phyloP scores from a whole-genome alignment of 1,140 invertebrate species.

The Agrilus planipennis region DNA sequence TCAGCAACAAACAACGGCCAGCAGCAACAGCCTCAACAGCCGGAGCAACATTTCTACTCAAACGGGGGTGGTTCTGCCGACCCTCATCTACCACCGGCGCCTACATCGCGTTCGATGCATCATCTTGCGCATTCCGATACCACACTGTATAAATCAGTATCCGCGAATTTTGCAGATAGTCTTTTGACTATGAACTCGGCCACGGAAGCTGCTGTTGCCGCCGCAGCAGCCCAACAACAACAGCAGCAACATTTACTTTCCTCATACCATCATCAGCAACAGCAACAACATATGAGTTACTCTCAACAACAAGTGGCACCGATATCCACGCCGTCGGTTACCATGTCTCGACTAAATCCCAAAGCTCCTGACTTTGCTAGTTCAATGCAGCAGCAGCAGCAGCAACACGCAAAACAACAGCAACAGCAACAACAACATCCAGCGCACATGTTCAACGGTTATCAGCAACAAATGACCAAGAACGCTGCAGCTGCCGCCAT shows the following conservation, averaged over 20 bases:
- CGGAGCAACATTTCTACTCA: constrained; percentile 18
- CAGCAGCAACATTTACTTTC: constrained; percentile 15
- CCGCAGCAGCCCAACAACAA: too few relatives aligned
- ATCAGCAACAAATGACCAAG: constrained; percentile 5
- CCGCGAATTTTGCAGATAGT: constrained; percentile 24
- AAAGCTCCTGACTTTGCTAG: constrained; percentile 76
- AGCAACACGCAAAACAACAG: constrained; percentile 16
- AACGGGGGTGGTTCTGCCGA: constrained; percentile 31
- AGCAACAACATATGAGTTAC: constrained; percentile 34
- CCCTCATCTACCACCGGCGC: constrained; percentile 12
- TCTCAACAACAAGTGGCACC: constrained; percentile 26
- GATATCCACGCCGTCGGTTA: constrained; percentile 27
- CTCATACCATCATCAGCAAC: constrained; percentile 25
- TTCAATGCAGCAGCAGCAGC: too few relatives aligned
- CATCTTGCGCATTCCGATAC: constrained; percentile 20
- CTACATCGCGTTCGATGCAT: constrained; percentile 25
- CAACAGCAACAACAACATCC: too few relatives aligned
- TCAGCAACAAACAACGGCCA: constrained; percentile 12
- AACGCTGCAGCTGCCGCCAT: constrained; percentile 3
- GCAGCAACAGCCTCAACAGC: too few relatives aligned
- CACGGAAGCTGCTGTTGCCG: constrained; percentile 32
- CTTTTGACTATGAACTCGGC: constrained; percentile 37
- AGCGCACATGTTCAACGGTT: constrained; percentile 3
- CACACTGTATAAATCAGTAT: constrained; percentile 21
- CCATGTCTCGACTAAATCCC: constrained; percentile 71